phyloP scores from a whole-genome alignment of 2,113 vertebrate genomes.

The Strix uralensis region DNA sequence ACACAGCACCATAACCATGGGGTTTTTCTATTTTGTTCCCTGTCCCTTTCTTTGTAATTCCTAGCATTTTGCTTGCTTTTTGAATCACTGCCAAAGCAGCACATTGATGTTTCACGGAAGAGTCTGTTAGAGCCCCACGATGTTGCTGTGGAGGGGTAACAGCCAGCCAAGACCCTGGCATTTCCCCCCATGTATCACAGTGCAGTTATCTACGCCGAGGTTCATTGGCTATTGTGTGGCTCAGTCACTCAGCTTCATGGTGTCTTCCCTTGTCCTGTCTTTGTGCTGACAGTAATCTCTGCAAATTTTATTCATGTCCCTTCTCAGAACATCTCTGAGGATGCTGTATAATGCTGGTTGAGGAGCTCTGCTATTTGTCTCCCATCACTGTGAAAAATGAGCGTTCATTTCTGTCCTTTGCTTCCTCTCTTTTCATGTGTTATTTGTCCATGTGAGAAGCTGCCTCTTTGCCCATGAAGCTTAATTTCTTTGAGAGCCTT shows the following conservation, averaged over 20 bases:
- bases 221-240: background rate
- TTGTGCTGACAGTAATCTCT: background rate
- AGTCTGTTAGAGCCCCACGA: background rate
- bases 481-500: background rate
- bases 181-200: background rate
- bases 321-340: background rate
- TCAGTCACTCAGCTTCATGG: background rate
- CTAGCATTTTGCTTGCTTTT: background rate
- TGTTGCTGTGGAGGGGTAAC: fast-evolving
- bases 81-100: background rate
- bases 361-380: background rate
- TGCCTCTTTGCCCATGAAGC: background rate
- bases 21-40: background rate
- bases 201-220: background rate
- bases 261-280: background rate
- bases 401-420: background rate
- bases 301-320: background rate
- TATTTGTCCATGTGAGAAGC: background rate
- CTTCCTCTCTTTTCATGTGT: background rate
- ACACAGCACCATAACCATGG: background rate
- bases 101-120: background rate
- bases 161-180: background rate
- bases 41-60: background rate
- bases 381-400: background rate
- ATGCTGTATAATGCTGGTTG: fast-evolving